These are phyloP conservation scores for Phylloscopus whistleri DNA, from an alignment of 2,113 vertebrate genomes.

Conservation along the genomic window DNA sequence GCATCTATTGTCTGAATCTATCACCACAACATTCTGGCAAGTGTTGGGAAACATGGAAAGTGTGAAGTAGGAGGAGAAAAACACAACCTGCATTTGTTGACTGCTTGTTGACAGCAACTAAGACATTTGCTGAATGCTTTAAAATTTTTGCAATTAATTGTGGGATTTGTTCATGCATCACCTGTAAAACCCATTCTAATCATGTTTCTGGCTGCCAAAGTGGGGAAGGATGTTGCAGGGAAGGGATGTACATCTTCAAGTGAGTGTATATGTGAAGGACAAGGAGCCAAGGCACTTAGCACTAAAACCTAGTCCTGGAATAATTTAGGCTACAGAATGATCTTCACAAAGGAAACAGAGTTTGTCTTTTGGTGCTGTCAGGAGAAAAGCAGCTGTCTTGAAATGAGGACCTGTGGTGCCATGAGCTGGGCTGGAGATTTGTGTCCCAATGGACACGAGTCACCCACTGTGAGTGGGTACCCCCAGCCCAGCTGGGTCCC, in stretches of 20 bases:
- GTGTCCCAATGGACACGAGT: neutral
- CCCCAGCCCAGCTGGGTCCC: neutral
- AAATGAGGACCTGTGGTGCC: fast-evolving
- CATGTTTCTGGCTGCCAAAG: neutral
- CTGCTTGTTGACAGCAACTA: conserved; percentile 49
- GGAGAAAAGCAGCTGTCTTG: neutral
- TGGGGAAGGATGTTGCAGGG: neutral
- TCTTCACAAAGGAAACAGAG: neutral
- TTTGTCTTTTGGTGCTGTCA: neutral
- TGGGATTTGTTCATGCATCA: neutral
- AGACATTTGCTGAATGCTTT: conserved; percentile 25
- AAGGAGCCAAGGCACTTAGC: neutral
- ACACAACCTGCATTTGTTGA: conserved; percentile 29
- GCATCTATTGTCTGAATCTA: conserved; percentile 40
- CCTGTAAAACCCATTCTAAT: conserved; percentile 27
- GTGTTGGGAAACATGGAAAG: conserved; percentile 56
- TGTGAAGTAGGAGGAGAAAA: conserved; percentile 58
- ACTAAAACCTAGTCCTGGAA: neutral
- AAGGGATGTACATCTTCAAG: neutral
- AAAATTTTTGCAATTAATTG: conserved; percentile 44
- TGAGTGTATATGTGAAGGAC: neutral
- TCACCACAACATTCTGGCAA: conserved; percentile 47
- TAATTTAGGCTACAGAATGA: neutral
- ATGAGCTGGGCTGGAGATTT: neutral
- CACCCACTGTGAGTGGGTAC: fast-evolving